Evolutionary conservation across 2,797 vertebrate species (phyloP).

Genomic region (Simalia tracyae): DNA sequence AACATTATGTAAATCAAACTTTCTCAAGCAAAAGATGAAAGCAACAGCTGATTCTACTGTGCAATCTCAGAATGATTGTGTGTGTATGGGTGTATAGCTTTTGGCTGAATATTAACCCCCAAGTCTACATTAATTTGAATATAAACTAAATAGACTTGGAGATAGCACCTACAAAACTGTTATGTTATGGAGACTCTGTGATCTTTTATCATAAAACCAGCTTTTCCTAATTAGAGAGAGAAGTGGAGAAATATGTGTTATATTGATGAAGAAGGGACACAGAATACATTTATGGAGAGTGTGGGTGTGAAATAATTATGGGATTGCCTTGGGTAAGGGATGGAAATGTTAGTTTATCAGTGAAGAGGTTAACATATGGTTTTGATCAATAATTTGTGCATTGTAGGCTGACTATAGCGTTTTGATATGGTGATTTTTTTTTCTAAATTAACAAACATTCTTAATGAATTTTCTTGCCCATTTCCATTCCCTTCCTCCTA

Average conservation of each 20-base stretch:
- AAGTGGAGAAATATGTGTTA: background rate
- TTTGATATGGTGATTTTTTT: background rate
- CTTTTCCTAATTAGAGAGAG: background rate
- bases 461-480: background rate
- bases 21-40: constrained; percentile 79
- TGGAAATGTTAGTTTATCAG: background rate
- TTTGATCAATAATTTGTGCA: background rate
- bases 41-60: constrained; percentile 50
- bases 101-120: constrained; percentile 1
- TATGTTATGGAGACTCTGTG: background rate
- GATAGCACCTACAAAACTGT: constrained; percentile 50
- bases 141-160: constrained; percentile 42
- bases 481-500: background rate
- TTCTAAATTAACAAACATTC: background rate
- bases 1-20: constrained; percentile 80
- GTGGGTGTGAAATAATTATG: background rate
- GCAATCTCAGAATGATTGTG: constrained; percentile 33
- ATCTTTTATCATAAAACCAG: background rate
- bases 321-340: background rate
- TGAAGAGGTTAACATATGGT: background rate
- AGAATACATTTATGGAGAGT: background rate
- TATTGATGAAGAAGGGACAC: background rate
- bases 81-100: background rate
- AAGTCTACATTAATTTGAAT: constrained; percentile 50
- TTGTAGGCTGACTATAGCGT: background rate